Evolutionary conservation across 30 jellyfish, hydroid and myxozoan genomes (phyloP), one percentile per base, ranked within the genome.

Genomic region (Mastigias papua): DNA sequence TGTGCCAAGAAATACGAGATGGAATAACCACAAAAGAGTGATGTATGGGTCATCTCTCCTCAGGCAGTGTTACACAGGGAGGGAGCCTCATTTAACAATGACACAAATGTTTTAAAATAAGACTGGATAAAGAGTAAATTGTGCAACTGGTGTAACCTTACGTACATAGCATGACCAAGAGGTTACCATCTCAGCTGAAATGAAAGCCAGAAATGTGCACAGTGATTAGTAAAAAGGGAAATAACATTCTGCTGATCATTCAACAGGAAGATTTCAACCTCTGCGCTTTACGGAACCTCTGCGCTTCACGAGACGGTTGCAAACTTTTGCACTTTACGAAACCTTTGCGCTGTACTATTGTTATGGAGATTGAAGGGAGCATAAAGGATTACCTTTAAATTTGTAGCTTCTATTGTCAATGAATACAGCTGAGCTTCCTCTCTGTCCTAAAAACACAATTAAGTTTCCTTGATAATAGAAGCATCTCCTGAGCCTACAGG

Each of bases 371-470:
- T 4, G 7, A 42, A 4, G 13, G 54, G 54, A 42, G 13, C 13
- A 42, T 15, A 42, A 42, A 42, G 9, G 20, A 19, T 10, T 48
- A 82, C 84, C 84, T 48, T 49, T 2, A 73, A 9, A 61, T 91
- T 82, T 32, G 88, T 84, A 0, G 95, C 97, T 61, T 49, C 76
- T 10, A 91, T 74, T 54, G 73, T 73, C 61, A 91, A 76, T 15
- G 62, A 74, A 80, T 65, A 84, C 21, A 76, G 78, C 17, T 54
- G 49, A 37, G 84, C 72, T 9, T 49, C 69, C 54, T 91, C 97
- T 64, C 97, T 37, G 82, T 91, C 97, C 91, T 82, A 27, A 26
- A 63, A 80, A 42, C n/a, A n/a, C n/a, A n/a, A n/a, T n/a, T n/a
- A n/a, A n/a, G n/a, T n/a, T n/a, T n/a, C n/a, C n/a, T n/a, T n/a